Base-by-base conservation (phyloP, 2,113 vertebrate species). In the Trogon melanurus region DNA sequence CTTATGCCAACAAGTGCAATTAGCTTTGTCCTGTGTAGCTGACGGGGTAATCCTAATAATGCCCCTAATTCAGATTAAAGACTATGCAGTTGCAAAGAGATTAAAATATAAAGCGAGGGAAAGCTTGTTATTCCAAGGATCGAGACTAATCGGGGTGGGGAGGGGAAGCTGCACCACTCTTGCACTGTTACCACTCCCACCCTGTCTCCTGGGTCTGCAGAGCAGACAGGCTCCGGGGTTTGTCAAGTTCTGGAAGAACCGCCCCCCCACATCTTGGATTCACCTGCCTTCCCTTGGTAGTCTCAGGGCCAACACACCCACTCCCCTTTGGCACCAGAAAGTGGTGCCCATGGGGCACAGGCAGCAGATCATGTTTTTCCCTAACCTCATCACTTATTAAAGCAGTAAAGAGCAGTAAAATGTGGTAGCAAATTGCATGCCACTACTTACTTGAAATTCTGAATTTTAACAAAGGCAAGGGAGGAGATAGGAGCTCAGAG, bases 261-360 rank as follows among this genome's bases (percentile, higher is more conserved):
- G 36, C 17, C 10, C n/a, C 4, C 1, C 6, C 53, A 9, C 41
- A 29, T 9, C 44, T 30, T 7, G 16, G 4, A 15, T 26, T 44
- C 41, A 20, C 11, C 6, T 9, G 20, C 26, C 34, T 13, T 23
- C 16, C 27, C 29, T 11, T 0, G 1, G 41, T 41, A 41, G 41
- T 41, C 41, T 41, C 41, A 41, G 41, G 10, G 41, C 13, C 41
- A 41, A 41, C 41, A 41, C 41, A 1, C 5, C 29, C 1, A 2
- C 11, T 13, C 1, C 36, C 45, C 25, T 14, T 10, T 14, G 2
- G 51, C 3, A 0, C 5, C 0, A 13, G 21, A 29, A 14, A 38
- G 27, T 0, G 5, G 5, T 12, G 26, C 20, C 27, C 2, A 3
- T 2, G 0, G 0, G 30, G 64, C 29, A 32, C 5, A 4, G 48